phyloP scores from a whole-genome alignment of 1,140 invertebrate species.

The Achroia grisella region DNA sequence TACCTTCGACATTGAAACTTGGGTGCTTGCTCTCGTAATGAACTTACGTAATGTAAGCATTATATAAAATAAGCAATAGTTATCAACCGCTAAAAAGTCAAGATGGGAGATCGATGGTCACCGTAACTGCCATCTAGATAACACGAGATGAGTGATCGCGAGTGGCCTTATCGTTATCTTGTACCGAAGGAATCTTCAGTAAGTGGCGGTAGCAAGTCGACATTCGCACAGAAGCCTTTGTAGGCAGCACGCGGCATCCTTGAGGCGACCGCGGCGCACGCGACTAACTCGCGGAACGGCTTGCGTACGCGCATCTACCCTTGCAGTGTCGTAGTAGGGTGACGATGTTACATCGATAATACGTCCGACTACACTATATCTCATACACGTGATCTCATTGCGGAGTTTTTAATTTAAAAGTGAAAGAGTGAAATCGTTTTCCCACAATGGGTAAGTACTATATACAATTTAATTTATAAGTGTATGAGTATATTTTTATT shows the following conservation, averaged over 20 bases:
- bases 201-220: conserved; percentile 32
- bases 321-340: conserved; percentile 32
- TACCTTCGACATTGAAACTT: neutral
- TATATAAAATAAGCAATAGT: conserved; percentile 9
- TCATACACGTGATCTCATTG: conserved; percentile 40
- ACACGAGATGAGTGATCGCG: conserved; percentile 62
- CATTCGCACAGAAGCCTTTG: conserved; percentile 66
- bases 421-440: conserved; percentile 48
- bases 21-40: neutral
- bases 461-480: neutral
- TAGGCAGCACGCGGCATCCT: conserved; percentile 58
- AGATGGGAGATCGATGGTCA: conserved; percentile 50
- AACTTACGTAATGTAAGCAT: conserved; percentile 12
- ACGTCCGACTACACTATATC: conserved; percentile 20
- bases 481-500: too few relatives aligned
- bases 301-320: conserved; percentile 32
- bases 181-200: conserved; percentile 54
- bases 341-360: conserved; percentile 49
- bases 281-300: conserved; percentile 15
- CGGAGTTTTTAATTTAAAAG: conserved; percentile 22
- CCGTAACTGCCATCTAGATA: conserved; percentile 41
- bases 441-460: conserved; percentile 52
- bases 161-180: conserved; percentile 54
- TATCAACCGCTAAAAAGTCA: conserved; percentile 2
- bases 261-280: conserved; percentile 28